These are phyloP conservation scores for Allacma fusca DNA, from an alignment of 2,888 invertebrate genomes.

Conservation along the genomic window DNA sequence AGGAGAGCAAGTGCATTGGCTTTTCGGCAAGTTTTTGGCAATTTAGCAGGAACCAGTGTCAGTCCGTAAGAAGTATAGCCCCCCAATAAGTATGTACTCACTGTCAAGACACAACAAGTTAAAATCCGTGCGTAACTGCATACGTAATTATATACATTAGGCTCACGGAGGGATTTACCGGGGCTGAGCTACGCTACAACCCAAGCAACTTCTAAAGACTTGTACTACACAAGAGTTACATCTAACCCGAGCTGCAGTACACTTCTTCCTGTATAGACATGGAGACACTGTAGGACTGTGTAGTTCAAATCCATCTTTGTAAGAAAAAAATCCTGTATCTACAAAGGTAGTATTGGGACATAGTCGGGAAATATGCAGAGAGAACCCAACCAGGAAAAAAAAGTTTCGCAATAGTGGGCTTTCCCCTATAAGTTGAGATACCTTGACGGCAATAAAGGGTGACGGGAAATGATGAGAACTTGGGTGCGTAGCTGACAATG, in stretches of 20 bases:
- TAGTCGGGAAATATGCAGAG: no score
- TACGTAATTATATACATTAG: slow-evolving; percentile 2
- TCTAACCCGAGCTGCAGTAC: no score
- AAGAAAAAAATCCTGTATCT: no score
- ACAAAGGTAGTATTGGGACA: no score
- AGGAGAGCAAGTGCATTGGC: neutral
- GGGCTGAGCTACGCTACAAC: no score
- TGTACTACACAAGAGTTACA: no score
- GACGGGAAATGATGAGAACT: neutral
- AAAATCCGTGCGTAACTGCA: neutral
- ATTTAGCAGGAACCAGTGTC: slow-evolving; percentile 1
- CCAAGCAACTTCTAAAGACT: no score
- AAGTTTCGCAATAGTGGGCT: neutral
- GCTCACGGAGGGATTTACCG: neutral
- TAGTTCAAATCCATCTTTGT: no score
- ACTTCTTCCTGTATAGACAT: no score
- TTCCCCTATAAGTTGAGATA: neutral
- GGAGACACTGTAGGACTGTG: no score
- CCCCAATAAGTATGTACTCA: neutral
- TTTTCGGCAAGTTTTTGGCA: slow-evolving; percentile 10
- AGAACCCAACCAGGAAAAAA: neutral
- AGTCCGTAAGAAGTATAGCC: neutral
- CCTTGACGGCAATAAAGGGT: neutral
- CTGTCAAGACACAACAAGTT: neutral
- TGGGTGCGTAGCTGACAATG: slow-evolving; percentile 16